phyloP scores from a whole-genome alignment of 2,113 vertebrate genomes.

The Zapus hudsonius region DNA sequence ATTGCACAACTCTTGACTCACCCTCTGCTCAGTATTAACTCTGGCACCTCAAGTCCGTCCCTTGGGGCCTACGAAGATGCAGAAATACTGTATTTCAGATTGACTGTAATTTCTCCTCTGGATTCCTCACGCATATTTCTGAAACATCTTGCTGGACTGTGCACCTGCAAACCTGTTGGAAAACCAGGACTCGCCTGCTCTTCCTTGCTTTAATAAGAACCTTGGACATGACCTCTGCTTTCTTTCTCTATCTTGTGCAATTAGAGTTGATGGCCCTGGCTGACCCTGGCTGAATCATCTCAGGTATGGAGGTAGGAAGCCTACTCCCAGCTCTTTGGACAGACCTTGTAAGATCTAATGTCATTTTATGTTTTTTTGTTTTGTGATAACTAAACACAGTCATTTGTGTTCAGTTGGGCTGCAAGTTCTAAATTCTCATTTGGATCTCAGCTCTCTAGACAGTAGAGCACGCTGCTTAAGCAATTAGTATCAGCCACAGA shows the following conservation, averaged over 20 bases:
- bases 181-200: neutral
- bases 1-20: neutral
- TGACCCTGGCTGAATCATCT: slow-evolving; percentile 21
- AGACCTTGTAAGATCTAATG: slow-evolving; percentile 28
- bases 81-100: neutral
- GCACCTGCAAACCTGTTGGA: neutral
- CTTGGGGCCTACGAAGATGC: neutral
- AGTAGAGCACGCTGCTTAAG: neutral
- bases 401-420: neutral
- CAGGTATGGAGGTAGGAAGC: neutral
- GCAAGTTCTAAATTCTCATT: neutral
- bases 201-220: slow-evolving; percentile 22
- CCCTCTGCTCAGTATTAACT: neutral
- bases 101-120: neutral
- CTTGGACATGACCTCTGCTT: slow-evolving; percentile 32
- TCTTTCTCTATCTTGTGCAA: slow-evolving; percentile 38
- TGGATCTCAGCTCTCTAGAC: neutral
- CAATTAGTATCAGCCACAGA: neutral
- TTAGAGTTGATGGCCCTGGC: slow-evolving; percentile 11
- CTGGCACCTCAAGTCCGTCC: neutral
- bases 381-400: neutral
- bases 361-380: neutral
- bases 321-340: slow-evolving; percentile 21
- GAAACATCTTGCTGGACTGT: neutral
- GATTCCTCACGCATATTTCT: neutral